Conservation (phyloP, 1,140 invertebrate genomes). For the Caenorhabditis remanei region DNA sequence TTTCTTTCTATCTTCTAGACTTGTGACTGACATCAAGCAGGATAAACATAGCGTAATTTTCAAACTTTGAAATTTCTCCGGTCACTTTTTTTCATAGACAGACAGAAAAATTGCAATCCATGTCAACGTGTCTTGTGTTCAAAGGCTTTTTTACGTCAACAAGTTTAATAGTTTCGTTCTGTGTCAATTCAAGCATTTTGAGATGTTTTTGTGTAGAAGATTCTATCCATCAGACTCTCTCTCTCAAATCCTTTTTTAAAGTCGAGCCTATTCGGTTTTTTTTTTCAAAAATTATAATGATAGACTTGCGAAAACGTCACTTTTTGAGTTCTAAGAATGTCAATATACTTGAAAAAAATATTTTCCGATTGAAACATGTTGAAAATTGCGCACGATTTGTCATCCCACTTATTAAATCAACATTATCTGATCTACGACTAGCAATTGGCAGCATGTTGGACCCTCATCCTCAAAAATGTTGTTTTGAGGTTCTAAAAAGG, state of each 20-base stretch:
- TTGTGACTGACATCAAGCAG: constrained; percentile 4
- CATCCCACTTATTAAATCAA: no score
- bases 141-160: background rate
- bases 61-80: background rate
- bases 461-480: no score
- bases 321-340: no score
- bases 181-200: background rate
- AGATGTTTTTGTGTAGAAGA: background rate
- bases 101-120: background rate
- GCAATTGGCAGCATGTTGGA: no score
- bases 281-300: no score
- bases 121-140: constrained; percentile 32
- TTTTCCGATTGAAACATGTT: no score
- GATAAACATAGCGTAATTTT: constrained; percentile 5
- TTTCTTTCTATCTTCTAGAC: constrained; percentile 1
- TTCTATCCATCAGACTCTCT: background rate
- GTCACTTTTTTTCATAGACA: background rate
- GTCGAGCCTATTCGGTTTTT: background rate
- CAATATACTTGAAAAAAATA: no score
- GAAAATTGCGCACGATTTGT: no score
- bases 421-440: no score
- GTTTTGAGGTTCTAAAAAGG: no score
- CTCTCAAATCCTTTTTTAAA: background rate
- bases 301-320: no score
- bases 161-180: constrained; percentile 35